Evolutionary conservation across 1,140 invertebrate species (phyloP).

Genomic region (Drosophila kanapiae): DNA sequence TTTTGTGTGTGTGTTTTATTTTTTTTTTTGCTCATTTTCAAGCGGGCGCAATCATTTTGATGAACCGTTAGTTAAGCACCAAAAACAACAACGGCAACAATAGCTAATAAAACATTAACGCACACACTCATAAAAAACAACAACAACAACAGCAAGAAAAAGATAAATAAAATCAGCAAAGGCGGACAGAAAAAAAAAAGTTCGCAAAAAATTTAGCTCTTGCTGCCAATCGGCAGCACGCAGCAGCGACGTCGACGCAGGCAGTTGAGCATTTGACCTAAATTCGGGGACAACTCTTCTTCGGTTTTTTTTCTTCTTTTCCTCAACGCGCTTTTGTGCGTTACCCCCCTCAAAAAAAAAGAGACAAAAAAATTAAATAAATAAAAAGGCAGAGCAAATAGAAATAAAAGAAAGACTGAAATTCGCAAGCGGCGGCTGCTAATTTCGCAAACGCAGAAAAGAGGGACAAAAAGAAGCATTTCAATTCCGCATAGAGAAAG

Average conservation of each 20-base stretch:
- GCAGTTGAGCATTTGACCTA: constrained; percentile 73
- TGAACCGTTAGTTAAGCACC: constrained; percentile 54
- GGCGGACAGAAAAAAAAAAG: constrained; percentile 36
- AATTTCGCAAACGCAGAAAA: constrained; percentile 64
- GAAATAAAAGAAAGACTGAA: constrained; percentile 16
- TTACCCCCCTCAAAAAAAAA: constrained; percentile 18
- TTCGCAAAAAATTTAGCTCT: constrained; percentile 38
- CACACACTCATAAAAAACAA: constrained; percentile 6
- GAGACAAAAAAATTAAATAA: constrained; percentile 20
- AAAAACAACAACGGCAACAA: constrained; percentile 39
- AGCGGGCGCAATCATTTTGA: constrained; percentile 42
- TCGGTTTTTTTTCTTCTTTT: constrained; percentile 33
- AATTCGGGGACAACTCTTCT: constrained; percentile 61
- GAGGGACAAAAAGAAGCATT: constrained; percentile 17
- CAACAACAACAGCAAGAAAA: constrained; percentile 35
- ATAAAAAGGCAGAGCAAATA: constrained; percentile 18
- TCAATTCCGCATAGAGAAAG: constrained; percentile 39
- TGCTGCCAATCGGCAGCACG: constrained; percentile 76
- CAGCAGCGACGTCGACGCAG: constrained; percentile 1
- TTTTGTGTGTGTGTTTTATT: not conserved
- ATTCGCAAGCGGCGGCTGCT: constrained; percentile 51
- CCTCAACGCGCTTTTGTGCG: constrained; percentile 47
- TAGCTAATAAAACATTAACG: constrained; percentile 45
- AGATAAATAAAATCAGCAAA: constrained; percentile 73
- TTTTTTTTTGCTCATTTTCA: constrained; percentile 12